These are phyloP conservation scores for Phacellophora camtschatica DNA, from an alignment of 30 jellyfish, hydroid and myxozoan species.

Conservation along the genomic window DNA sequence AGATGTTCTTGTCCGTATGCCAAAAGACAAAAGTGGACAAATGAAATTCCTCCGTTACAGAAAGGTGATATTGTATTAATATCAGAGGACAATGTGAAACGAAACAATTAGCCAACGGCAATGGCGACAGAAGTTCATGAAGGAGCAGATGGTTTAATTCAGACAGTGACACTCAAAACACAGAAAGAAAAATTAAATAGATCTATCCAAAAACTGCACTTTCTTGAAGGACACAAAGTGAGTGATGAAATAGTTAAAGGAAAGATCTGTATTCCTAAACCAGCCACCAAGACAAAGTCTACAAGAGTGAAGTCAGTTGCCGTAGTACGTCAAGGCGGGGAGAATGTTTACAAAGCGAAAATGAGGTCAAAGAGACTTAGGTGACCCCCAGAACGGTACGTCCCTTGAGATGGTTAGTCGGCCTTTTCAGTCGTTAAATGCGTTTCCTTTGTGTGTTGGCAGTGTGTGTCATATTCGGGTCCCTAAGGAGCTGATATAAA, in stretches of 20 bases:
- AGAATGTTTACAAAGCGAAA: not conserved
- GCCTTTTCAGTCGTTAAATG: not conserved
- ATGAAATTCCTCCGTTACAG: no score
- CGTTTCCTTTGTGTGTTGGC: not conserved
- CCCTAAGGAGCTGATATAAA: not conserved
- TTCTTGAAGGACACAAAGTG: not conserved
- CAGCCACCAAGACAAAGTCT: not conserved
- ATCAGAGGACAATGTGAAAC: no score
- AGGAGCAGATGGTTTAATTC: no score
- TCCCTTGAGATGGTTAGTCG: not conserved
- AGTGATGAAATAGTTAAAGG: not conserved
- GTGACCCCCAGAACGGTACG: slow-evolving; percentile 10
- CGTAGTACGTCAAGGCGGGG: slow-evolving; percentile 20
- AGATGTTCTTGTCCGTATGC: slow-evolving; percentile 24
- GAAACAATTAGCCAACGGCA: no score
- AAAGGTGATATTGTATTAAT: no score
- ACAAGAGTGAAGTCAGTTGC: not conserved
- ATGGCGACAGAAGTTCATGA: no score
- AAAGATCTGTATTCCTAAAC: not conserved
- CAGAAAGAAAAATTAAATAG: not conserved
- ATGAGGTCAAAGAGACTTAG: slow-evolving; percentile 2
- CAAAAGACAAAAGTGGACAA: not conserved
- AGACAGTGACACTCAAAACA: no score
- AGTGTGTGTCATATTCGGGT: not conserved
- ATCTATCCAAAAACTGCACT: not conserved